These are phyloP conservation scores for Masticophis lateralis DNA, from an alignment of 2,797 vertebrate genomes.

Conservation along the genomic window DNA sequence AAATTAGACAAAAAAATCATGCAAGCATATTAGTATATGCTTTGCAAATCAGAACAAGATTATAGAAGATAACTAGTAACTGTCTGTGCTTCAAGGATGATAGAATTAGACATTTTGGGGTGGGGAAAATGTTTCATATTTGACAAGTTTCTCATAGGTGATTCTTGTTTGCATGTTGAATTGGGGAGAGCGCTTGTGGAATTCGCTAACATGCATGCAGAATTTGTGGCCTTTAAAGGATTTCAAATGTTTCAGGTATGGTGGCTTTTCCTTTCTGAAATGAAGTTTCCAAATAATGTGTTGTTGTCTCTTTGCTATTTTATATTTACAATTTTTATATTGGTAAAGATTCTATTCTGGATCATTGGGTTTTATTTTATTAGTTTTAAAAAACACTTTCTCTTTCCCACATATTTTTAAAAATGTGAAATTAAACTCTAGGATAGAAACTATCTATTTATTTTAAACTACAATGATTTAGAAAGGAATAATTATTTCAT, in stretches of 20 bases:
- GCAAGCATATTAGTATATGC: conserved; percentile 41
- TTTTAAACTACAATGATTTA: conserved; percentile 47
- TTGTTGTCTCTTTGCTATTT: background rate
- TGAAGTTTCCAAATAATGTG: background rate
- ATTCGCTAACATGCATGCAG: background rate
- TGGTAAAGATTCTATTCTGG: conserved; percentile 1
- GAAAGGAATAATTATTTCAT: conserved; percentile 28
- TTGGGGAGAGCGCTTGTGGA: background rate
- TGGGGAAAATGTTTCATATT: background rate
- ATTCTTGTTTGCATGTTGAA: conserved; percentile 22
- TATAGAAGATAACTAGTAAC: conserved; percentile 37
- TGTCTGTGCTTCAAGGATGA: conserved; percentile 52
- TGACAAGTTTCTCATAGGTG: conserved; percentile 22
- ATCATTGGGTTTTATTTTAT: conserved; percentile 47
- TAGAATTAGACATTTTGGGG: conserved; percentile 17
- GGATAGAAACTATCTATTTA: conserved; percentile 32
- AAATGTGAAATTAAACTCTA: conserved; percentile 21
- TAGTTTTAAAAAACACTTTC: conserved; percentile 38
- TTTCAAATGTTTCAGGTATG: background rate
- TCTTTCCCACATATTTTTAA: background rate
- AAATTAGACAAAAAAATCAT: conserved; percentile 57
- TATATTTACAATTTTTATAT: background rate
- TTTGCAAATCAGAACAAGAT: conserved; percentile 61
- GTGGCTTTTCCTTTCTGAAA: background rate
- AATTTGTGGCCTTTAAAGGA: background rate